Evolutionary conservation across 1,140 invertebrate species (phyloP), one percentile per base, ranked within the genome.

Genomic region (Lepidurus couesii): DNA sequence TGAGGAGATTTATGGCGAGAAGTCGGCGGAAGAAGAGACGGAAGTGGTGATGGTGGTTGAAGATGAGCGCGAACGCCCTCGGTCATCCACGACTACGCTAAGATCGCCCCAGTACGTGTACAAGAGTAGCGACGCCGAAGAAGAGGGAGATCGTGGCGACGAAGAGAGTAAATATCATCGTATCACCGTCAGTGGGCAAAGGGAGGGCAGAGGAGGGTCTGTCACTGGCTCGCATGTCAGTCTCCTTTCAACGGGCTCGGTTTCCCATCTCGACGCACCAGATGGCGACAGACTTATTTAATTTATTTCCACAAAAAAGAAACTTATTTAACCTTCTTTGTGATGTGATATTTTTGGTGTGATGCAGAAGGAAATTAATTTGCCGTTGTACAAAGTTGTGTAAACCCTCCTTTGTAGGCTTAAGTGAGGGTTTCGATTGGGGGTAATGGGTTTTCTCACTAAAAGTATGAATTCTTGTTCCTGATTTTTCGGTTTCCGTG

Each of bases 41-140:
- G 76, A 77, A 7, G 76, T 34, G 7, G 76, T 44, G 0, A 53
- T 65, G 44, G 45, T 65, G 76, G 44, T 53, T 24, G 76, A 65
- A 16, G 53, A 65, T 21, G 53, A 65, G 13, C 8, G 76, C 9
- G 78, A 79, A 53, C 16, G 78, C 34, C 78, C 78, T 7, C 73
- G 78, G 45, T 79, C 78, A 13, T 75, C 78, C 7, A 75, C 73
- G 16, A 53, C 78, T 16, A 79, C 78, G 73, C 42, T 79, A n/a
- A 74, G 74, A 45, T 74, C 78, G 21, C 78, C 78, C 0, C 78
- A 47, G 21, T 75, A 79, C 11, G 16, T 47, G 24, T 79, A 75
- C 74, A 74, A 74, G 4, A 44, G 42, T 34, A 44, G n/a, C n/a
- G 78, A 76, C 16, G 74, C 16, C 21, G 53, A 65, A 65, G 53